Evolutionary conservation across 1,140 invertebrate genomes (phyloP).

Genomic region (Magallana ariakensis): DNA sequence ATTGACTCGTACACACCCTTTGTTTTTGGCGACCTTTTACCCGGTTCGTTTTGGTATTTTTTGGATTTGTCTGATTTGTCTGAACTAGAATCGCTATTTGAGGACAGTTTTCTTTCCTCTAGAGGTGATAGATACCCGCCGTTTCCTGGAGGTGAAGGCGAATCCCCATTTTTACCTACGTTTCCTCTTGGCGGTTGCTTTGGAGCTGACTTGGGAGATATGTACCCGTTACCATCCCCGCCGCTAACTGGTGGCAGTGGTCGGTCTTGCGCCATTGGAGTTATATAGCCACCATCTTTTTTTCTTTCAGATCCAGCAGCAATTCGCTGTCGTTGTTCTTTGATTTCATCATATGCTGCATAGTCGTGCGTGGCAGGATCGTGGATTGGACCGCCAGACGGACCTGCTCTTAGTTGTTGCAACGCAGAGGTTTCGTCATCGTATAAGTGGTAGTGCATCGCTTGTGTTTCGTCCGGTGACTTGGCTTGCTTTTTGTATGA

Average conservation of each 20-base stretch:
- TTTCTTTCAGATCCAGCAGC: not conserved
- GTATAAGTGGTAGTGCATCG: not conserved
- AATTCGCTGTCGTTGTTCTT: not conserved
- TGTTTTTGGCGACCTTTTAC: not conserved
- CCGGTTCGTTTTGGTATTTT: constrained; percentile 13
- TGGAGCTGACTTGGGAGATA: not conserved
- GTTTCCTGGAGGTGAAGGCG: not conserved
- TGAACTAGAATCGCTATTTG: constrained; percentile 2
- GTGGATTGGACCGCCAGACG: not conserved
- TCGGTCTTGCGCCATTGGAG: not conserved
- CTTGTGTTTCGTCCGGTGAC: not conserved
- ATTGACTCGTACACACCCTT: not conserved
- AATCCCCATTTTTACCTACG: not conserved
- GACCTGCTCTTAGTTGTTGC: not conserved
- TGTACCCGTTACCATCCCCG: not conserved
- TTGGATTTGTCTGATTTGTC: constrained; percentile 11
- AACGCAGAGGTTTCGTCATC: not conserved
- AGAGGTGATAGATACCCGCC: not conserved
- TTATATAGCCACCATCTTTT: constrained; percentile 1
- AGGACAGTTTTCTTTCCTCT: not conserved
- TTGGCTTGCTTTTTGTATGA: not conserved
- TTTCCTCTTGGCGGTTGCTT: not conserved
- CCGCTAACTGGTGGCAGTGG: not conserved
- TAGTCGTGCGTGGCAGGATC: not conserved
- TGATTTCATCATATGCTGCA: constrained; percentile 17